Evolutionary conservation across 2,888 invertebrate genomes (phyloP).

Genomic region (Lasioglossum oenotherae): DNA sequence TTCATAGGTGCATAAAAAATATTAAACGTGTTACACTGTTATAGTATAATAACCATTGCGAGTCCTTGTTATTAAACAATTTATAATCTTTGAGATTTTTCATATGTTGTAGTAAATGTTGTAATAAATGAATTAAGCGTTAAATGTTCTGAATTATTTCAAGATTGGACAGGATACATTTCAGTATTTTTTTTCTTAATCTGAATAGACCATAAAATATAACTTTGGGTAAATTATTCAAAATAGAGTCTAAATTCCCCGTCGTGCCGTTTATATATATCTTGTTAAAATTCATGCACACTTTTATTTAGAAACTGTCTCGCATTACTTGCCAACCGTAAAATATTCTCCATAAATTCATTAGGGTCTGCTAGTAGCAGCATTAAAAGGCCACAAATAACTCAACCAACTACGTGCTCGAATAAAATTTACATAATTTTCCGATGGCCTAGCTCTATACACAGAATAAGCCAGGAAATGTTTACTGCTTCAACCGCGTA

Average conservation of each 20-base stretch:
- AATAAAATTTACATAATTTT: slow-evolving; percentile 40
- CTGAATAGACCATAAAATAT: not conserved
- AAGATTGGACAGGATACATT: not conserved
- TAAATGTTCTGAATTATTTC: not conserved
- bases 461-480: not conserved
- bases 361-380: slow-evolving; percentile 22
- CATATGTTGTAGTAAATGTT: no score
- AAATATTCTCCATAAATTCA: slow-evolving; percentile 40
- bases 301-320: slow-evolving; percentile 23
- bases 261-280: not conserved
- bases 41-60: no score
- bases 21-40: no score
- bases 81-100: no score
- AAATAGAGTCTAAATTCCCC: slow-evolving; percentile 4
- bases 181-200: not conserved
- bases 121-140: not conserved
- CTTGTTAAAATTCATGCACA: not conserved
- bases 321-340: slow-evolving; percentile 12
- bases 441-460: slow-evolving; percentile 17
- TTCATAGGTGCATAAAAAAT: no score
- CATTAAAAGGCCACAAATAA: slow-evolving; percentile 36
- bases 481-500: not conserved
- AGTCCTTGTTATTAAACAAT: no score
- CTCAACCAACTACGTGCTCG: slow-evolving; percentile 31
- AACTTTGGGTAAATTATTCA: not conserved